Evolutionary conservation across 2,888 invertebrate species (phyloP), one percentile per base, ranked within the genome.

Genomic region (Tuberolachnus salignus): DNA sequence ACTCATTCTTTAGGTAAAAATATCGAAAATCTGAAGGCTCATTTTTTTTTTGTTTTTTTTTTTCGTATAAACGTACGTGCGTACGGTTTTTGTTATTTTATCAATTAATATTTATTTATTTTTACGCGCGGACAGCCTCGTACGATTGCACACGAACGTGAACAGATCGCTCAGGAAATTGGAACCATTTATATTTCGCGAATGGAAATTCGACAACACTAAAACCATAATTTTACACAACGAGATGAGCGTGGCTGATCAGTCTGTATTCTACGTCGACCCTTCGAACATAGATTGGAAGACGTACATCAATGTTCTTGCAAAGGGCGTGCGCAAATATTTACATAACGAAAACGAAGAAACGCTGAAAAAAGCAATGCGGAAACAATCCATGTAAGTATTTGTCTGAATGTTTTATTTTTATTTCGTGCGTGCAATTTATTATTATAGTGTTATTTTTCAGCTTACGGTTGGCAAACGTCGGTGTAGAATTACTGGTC

Each of bases 171-270:
- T 97, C 81, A 89, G 85, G 42, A 90, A 91, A 0, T 85, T 98
- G 81, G 91, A 92, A 82, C 91, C 88, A 83, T 98, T 98, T 86
- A 97, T 97, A 82, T 94, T 94, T 84, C 92, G 92, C 11, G 94
- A 96, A 84, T 97, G 97, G 97, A 89, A 88, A 81, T 95, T 93
- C 85, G 87, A 91, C 82, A 93, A 92, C 83, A 87, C 88, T 0
- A 91, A 90, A 81, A 90, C 92, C 0, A 84, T 89, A 61, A 88
- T 89, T 13, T 85, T 95, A 53, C 88, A 89, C 16, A 88, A 89
- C 70, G 87, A 89, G 46, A 84, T 94, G 74, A 89, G 88, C 63
- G 84, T 86, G 0, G 86, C 86, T 0, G 94, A 94, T 84, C 88
- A 88, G 81, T 85, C 89, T 16, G 83, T 86, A 13, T 94, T 92